Base-by-base conservation (phyloP, 2,797 vertebrate species). In the Phylloscopus collybita region DNA sequence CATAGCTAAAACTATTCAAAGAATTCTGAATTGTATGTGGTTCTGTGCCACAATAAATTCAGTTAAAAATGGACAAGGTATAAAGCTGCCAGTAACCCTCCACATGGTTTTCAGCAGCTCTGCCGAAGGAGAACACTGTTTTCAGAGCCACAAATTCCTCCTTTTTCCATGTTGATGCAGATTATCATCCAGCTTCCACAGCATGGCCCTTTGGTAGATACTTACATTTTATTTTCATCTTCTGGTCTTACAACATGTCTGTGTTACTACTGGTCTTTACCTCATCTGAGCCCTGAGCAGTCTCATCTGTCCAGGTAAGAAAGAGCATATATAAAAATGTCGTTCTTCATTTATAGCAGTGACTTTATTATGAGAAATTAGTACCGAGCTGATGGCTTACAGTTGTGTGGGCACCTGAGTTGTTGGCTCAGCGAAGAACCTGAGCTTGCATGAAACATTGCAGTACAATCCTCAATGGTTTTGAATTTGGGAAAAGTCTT, bases 181-280 rank as follows among this genome's bases (percentile, higher is more conserved):
- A 10, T 74, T 45, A 30, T 15, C 30, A 20, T 32, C 34, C 25
- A 6, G 34, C 21, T 69, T 61, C 61, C 47, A 40, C 20, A 54
- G 5, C 3, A 1, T 0, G 1, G n/a, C 69, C 73, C 13, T 57
- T 50, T 1, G 5, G 34, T 10, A 14, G 6, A 2, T 17, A 25
- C 36, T 34, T 19, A 17, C 6, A 0, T 42, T 23, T 66, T 5
- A 2, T 36, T 73, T 51, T 59, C 49, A 15, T 29, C 76, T 47
- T 71, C 22, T 29, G 36, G 12, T 40, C 51, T 62, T 56, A 51
- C 6, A 42, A 4, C 0, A 0, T 9, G 7, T 25, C 50, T 42
- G 3, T 5, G 6, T 38, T 53, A n/a, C 36, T 53, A n/a, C 36
- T 45, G 29, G 6, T 22, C 49, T 69, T 69, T 20, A 56, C 44